These are phyloP conservation scores for Montipora capitata DNA, from an alignment of 92 coral and sea anemone species.

Conservation along the genomic window DNA sequence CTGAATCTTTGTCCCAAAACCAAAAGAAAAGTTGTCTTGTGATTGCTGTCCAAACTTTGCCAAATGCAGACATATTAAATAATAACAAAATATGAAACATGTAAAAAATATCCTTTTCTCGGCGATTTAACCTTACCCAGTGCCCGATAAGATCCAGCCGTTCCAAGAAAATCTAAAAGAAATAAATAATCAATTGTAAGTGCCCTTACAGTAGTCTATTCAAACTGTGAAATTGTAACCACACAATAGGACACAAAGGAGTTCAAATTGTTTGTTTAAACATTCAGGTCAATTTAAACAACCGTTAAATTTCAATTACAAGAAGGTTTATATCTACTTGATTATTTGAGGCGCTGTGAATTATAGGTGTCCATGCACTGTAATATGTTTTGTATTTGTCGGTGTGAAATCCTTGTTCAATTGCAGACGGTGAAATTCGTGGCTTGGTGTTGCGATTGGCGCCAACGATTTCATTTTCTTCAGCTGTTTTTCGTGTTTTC, in stretches of 20 bases:
- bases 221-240: slow-evolving; percentile 31
- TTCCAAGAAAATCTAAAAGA: slow-evolving; percentile 78
- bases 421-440: slow-evolving; percentile 44
- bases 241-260: neutral
- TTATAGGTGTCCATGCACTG: slow-evolving; percentile 80
- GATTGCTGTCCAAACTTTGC: no score
- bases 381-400: slow-evolving; percentile 78
- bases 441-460: slow-evolving; percentile 34
- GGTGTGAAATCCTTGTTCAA: slow-evolving; percentile 68
- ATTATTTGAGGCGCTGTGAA: slow-evolving; percentile 65
- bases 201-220: slow-evolving; percentile 12
- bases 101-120: neutral
- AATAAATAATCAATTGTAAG: slow-evolving; percentile 26
- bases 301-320: slow-evolving; percentile 42
- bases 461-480: slow-evolving; percentile 51
- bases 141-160: slow-evolving; percentile 88
- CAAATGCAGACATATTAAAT: no score
- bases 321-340: slow-evolving; percentile 41
- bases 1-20: no score
- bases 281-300: slow-evolving; percentile 26
- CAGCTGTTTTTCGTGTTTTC: slow-evolving; percentile 33
- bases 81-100: no score
- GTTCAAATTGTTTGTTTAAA: slow-evolving; percentile 51
- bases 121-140: slow-evolving; percentile 77
- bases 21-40: no score